phyloP scores from a whole-genome alignment of 2,113 vertebrate species.

The Mus pahari region DNA sequence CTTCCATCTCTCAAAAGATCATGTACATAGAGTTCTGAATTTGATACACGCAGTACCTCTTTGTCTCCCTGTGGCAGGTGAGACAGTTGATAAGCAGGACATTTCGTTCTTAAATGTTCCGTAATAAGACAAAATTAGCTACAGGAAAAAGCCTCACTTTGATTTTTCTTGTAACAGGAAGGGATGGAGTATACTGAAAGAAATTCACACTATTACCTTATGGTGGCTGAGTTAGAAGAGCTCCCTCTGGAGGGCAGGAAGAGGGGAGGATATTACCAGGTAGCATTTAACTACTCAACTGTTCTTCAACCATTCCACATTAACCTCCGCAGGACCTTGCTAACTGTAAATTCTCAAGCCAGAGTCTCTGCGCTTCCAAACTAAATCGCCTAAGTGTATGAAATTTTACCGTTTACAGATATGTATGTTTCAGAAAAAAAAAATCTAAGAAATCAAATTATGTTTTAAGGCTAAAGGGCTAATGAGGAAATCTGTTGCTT shows the following conservation, averaged over 20 bases:
- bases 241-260: neutral
- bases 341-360: conserved; percentile 21
- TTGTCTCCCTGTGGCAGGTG: neutral
- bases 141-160: neutral
- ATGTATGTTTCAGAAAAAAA: neutral
- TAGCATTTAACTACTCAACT: neutral
- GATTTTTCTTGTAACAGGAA: neutral
- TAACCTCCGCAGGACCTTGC: neutral
- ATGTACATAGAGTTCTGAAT: neutral
- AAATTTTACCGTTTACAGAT: conserved; percentile 18
- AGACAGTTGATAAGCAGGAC: neutral
- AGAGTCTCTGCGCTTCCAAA: conserved; percentile 39
- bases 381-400: neutral
- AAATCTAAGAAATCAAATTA: conserved; percentile 19
- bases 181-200: conserved; percentile 16
- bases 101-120: conserved; percentile 21
- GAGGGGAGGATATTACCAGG: neutral
- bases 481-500: conserved; percentile 41
- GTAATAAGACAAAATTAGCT: conserved; percentile 21
- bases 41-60: neutral
- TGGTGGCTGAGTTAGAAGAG: neutral
- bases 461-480: conserved; percentile 3
- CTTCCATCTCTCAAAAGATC: neutral
- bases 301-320: neutral
- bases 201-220: neutral